Base-by-base conservation (phyloP, 1,140 invertebrate species). In the Neodiprion virginianus region DNA sequence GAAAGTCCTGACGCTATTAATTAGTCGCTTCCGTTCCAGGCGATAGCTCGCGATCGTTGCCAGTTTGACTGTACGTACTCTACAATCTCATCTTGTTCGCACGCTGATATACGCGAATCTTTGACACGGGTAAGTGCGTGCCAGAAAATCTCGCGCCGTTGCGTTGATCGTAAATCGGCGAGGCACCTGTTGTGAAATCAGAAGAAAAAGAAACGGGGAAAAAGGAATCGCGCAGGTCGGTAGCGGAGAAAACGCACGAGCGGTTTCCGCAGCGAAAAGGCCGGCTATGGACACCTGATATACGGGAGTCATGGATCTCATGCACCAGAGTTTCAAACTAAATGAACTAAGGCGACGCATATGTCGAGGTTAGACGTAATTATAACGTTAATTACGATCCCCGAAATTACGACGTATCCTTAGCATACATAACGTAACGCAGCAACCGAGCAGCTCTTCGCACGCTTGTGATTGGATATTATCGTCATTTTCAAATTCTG, bases 371-470 rank as follows among this genome's bases (percentile, higher is more conserved):
- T 40, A 40, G 69, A 74, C 75, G 76, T 79, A 80, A 82, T 77
- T 72, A 77, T 72, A 76, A 75, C 79, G 79, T 78, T 82, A 82
- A 82, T 82, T 81, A 81, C 53, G 5, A 14, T 61, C 11, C 53
- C 4, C 53, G 11, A 61, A 12, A 17, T 61, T 61, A 12, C 75
- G 76, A 73, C 74, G 74, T 79, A 81, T 80, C 77, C 78, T 82
- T 82, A 81, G 80, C 81, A 82, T 82, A 79, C 81, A 82, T 81
- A 81, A 80, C 76, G 76, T 74, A 71, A 71, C 67, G 75, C 74
- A 69, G 7, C 53, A n/a, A 1, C 28, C 53, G 8, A 61, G 53
- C 53, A 61, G 7, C 53, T 61, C 17, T 21, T 21, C 53, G 7
- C n/a, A 61, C n/a, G 53, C 2, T 61, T 12, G 11, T 61, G 53